A percentile compares a stretch with the other conserved stretches of the same genome.
These are phyloP conservation scores for Pocota personata DNA, from an alignment of 2,888 invertebrate genomes.

Conservation along the genomic window DNA sequence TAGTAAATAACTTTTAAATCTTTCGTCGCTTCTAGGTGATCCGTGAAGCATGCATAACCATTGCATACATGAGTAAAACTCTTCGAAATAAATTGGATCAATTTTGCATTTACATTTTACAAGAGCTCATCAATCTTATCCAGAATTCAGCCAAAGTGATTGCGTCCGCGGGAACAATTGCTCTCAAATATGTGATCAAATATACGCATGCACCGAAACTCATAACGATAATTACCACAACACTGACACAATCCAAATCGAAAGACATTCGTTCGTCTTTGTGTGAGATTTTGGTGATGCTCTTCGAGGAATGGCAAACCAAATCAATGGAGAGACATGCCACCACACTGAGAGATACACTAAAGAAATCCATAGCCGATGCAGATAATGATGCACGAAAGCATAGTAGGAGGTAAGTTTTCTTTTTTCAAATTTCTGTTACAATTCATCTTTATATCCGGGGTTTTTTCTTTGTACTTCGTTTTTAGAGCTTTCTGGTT, in stretches of 20 bases:
- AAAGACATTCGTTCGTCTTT: slow-evolving; percentile 92
- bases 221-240: slow-evolving; percentile 90
- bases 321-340: slow-evolving; percentile 92
- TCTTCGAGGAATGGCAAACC: slow-evolving; percentile 95
- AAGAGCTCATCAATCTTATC: slow-evolving; percentile 93
- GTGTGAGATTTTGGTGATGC: slow-evolving; percentile 92
- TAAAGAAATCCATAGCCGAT: slow-evolving; percentile 94
- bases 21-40: slow-evolving; percentile 84
- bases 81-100: slow-evolving; percentile 93
- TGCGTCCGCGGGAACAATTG: slow-evolving; percentile 93
- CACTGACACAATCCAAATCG: slow-evolving; percentile 92
- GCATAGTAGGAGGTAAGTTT: slow-evolving; percentile 89
- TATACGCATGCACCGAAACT: slow-evolving; percentile 92
- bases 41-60: slow-evolving; percentile 96
- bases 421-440: slow-evolving; percentile 76
- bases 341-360: slow-evolving; percentile 90
- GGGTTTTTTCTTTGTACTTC: slow-evolving; percentile 73
- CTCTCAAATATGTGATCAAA: slow-evolving; percentile 94
- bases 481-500: slow-evolving; percentile 92
- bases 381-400: slow-evolving; percentile 96
- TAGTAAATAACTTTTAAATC: background rate
- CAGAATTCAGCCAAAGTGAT: slow-evolving; percentile 98
- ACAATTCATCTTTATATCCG: background rate
- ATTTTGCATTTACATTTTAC: slow-evolving; percentile 92
- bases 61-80: slow-evolving; percentile 95